These are phyloP conservation scores for Trisateles emortualis DNA, from an alignment of 2,888 invertebrate species.

Conservation along the genomic window DNA sequence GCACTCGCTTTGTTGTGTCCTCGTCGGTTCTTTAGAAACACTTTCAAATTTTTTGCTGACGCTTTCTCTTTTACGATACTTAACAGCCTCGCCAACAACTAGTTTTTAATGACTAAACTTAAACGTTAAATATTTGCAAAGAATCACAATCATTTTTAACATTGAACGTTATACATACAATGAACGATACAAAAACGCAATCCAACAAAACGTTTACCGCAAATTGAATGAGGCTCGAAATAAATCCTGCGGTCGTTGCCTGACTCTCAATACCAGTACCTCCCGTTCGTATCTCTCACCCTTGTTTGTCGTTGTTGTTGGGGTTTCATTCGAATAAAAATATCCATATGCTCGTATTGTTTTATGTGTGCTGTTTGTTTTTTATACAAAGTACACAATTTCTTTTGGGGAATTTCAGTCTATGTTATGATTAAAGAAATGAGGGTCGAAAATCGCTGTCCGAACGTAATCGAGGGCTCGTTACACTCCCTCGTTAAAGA, in stretches of 20 bases:
- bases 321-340: constrained; percentile 68
- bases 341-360: constrained; percentile 56
- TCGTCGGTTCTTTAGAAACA: constrained; percentile 66
- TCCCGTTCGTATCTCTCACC: constrained; percentile 74
- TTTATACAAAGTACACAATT: constrained; percentile 25
- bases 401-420: constrained; percentile 10
- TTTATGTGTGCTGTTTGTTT: constrained; percentile 44
- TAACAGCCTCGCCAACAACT: constrained; percentile 33
- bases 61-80: constrained; percentile 69
- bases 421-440: constrained; percentile 30
- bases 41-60: constrained; percentile 71
- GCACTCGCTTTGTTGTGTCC: constrained; percentile 68
- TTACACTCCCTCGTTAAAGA: constrained; percentile 70
- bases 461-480: constrained; percentile 65
- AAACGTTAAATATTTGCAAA: constrained; percentile 10
- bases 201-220: constrained; percentile 81
- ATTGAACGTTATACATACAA: constrained; percentile 61
- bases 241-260: constrained; percentile 82
- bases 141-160: constrained; percentile 50
- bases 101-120: constrained; percentile 30
- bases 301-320: constrained; percentile 75
- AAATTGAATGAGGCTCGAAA: constrained; percentile 84
- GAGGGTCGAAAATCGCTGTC: constrained; percentile 53
- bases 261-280: constrained; percentile 72
- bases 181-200: constrained; percentile 74